These are phyloP conservation scores for Drosophila kanapiae DNA, from an alignment of 1,140 invertebrate species.

Conservation along the genomic window DNA sequence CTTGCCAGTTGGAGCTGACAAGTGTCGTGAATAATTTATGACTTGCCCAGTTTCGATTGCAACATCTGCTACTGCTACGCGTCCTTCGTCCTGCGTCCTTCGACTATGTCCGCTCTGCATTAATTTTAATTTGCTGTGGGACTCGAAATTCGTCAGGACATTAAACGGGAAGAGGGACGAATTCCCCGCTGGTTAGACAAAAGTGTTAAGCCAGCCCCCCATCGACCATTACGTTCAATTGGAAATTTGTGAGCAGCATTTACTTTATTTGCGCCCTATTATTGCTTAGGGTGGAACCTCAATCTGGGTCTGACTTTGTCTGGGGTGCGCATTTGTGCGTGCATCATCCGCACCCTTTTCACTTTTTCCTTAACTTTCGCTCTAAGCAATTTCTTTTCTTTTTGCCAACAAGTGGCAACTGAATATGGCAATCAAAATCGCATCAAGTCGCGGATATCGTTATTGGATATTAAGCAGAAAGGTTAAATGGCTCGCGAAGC, in stretches of 20 bases:
- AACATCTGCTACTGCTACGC: constrained; percentile 47
- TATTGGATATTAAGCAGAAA: constrained; percentile 23
- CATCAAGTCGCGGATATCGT: constrained; percentile 26
- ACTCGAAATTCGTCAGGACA: constrained; percentile 33
- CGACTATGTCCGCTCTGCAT: constrained; percentile 31
- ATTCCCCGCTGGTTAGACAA: constrained; percentile 26
- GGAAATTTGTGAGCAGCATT: constrained; percentile 62
- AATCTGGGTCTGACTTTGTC: constrained; percentile 1
- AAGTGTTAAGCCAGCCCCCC: constrained; percentile 31
- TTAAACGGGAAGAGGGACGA: constrained; percentile 10
- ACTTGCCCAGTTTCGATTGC: constrained; percentile 55
- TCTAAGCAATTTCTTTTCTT: constrained; percentile 57
- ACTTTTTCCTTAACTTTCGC: constrained; percentile 40
- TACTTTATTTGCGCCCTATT: constrained; percentile 59
- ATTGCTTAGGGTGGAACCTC: constrained; percentile 41
- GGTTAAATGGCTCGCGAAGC: constrained; percentile 21
- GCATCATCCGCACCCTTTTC: constrained; percentile 65
- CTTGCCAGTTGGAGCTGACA: constrained; percentile 75
- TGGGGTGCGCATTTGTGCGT: constrained; percentile 57
- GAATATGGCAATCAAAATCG: constrained; percentile 57
- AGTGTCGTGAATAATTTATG: constrained; percentile 80
- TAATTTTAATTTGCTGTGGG: constrained; percentile 63
- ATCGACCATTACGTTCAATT: constrained; percentile 53
- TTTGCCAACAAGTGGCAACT: constrained; percentile 62
- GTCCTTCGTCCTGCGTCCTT: neutral